phyloP scores from a whole-genome alignment of 2,888 invertebrate species.

The Drosophila nigricruria region DNA sequence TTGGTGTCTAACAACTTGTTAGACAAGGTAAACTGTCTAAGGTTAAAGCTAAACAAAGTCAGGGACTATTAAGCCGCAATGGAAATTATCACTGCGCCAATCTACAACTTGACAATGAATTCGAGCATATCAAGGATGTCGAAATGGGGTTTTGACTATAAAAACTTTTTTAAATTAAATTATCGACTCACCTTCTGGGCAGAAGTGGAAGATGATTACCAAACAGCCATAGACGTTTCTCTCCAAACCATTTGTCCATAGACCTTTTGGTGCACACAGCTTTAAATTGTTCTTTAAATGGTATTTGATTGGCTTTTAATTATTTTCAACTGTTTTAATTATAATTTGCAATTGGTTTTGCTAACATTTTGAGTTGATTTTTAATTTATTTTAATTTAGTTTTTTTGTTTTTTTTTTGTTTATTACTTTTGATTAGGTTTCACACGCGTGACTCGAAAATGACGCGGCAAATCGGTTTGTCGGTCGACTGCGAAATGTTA shows the following conservation, averaged over 20 bases:
- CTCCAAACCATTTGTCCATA: slow-evolving; percentile 97
- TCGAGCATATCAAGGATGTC: not conserved
- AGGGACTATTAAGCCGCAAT: slow-evolving; percentile 44
- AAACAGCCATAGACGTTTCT: slow-evolving; percentile 95
- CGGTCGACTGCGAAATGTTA: slow-evolving; percentile 66
- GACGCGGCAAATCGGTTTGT: slow-evolving; percentile 61
- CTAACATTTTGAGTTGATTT: slow-evolving; percentile 19
- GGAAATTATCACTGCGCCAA: slow-evolving; percentile 49
- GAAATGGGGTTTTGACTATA: not conserved
- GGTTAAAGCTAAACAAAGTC: slow-evolving; percentile 59
- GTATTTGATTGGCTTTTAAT: not conserved
- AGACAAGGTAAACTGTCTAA: slow-evolving; percentile 29
- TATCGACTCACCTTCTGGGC: slow-evolving; percentile 90
- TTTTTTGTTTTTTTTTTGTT: slow-evolving; percentile 14
- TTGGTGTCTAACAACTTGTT: slow-evolving; percentile 10
- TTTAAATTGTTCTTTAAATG: slow-evolving; percentile 5
- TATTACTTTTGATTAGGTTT: slow-evolving; percentile 17
- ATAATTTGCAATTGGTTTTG: slow-evolving; percentile 14
- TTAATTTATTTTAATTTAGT: not conserved
- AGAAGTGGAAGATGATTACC: slow-evolving; percentile 94
- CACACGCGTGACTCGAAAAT: slow-evolving; percentile 48
- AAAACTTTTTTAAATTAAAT: not conserved
- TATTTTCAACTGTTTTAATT: not conserved
- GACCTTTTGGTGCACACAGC: slow-evolving; percentile 56
- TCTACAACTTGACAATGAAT: slow-evolving; percentile 52